phyloP scores from a whole-genome alignment of 2,797 vertebrate species.

The Xenopus petersii region DNA sequence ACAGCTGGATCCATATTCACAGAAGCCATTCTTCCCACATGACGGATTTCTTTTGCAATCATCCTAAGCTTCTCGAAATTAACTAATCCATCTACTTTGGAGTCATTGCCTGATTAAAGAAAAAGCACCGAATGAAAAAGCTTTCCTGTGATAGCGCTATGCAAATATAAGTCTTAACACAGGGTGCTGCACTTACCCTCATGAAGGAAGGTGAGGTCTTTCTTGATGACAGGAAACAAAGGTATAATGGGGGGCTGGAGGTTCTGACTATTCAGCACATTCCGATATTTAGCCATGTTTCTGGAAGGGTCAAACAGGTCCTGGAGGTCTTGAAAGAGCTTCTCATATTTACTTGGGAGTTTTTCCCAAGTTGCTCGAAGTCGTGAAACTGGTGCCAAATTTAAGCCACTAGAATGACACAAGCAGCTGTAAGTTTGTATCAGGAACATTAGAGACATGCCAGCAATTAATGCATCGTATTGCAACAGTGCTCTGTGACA shows the following conservation, averaged over 20 bases:
- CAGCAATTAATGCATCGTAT: too few relatives aligned
- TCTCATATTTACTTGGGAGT: constrained; percentile 96
- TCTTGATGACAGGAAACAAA: constrained; percentile 97
- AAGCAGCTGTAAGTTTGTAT: not conserved
- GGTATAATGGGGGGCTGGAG: constrained; percentile 96
- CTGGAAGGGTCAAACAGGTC: constrained; percentile 97
- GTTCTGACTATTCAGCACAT: constrained; percentile 96
- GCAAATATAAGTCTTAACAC: too few relatives aligned
- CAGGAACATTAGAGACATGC: too few relatives aligned
- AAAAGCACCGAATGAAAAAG: not conserved
- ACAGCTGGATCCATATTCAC: constrained; percentile 98
- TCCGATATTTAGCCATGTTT: constrained; percentile 98
- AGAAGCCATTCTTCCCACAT: constrained; percentile 95
- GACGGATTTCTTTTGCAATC: constrained; percentile 98
- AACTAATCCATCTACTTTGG: constrained; percentile 94
- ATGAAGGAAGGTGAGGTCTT: constrained; percentile 96
- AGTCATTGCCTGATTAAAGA: constrained; percentile 83
- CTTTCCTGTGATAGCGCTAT: too few relatives aligned
- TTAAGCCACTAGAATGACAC: constrained; percentile 79
- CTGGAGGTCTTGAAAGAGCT: constrained; percentile 95
- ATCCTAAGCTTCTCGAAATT: constrained; percentile 98
- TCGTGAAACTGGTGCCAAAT: constrained; percentile 92
- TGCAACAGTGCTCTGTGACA: too few relatives aligned
- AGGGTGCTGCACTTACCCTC: constrained; percentile 75
- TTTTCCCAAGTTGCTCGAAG: constrained; percentile 96